These are phyloP conservation scores for Oceanites oceanicus DNA, from an alignment of 2,113 vertebrate genomes.

Conservation along the genomic window DNA sequence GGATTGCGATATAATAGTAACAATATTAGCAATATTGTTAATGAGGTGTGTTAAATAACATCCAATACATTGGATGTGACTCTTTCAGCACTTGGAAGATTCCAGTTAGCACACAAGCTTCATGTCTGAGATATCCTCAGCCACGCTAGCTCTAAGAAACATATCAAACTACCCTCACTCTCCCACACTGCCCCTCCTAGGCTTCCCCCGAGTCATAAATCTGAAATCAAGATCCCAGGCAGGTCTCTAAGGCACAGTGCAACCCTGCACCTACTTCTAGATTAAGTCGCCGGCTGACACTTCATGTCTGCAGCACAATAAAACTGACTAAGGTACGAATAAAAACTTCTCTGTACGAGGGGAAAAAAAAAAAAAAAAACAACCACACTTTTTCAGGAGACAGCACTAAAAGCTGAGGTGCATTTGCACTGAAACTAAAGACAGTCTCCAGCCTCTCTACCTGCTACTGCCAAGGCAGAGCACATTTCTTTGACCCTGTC, in stretches of 20 bases:
- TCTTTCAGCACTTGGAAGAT: not conserved
- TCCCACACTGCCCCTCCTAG: not conserved
- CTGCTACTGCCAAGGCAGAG: not conserved
- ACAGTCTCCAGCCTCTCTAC: not conserved
- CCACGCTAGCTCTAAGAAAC: not conserved
- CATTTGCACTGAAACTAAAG: not conserved
- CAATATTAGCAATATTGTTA: not conserved
- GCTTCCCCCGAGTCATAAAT: not conserved
- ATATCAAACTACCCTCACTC: not conserved
- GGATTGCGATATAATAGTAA: not conserved
- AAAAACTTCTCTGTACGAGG: not conserved
- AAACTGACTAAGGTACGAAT: not conserved
- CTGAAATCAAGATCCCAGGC: not conserved
- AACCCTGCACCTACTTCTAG: not conserved
- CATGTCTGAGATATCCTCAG: not conserved
- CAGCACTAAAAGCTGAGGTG: not conserved
- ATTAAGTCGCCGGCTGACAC: not conserved
- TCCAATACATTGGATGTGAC: not conserved
- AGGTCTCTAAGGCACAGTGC: not conserved
- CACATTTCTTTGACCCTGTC: not conserved
- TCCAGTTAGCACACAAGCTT: not conserved
- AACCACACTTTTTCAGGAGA: not conserved
- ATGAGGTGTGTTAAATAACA: not conserved
- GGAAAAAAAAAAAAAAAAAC: not conserved
- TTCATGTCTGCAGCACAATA: not conserved